Evolutionary conservation across 2,888 invertebrate species (phyloP).

Genomic region (Drosophila macrospina): DNA sequence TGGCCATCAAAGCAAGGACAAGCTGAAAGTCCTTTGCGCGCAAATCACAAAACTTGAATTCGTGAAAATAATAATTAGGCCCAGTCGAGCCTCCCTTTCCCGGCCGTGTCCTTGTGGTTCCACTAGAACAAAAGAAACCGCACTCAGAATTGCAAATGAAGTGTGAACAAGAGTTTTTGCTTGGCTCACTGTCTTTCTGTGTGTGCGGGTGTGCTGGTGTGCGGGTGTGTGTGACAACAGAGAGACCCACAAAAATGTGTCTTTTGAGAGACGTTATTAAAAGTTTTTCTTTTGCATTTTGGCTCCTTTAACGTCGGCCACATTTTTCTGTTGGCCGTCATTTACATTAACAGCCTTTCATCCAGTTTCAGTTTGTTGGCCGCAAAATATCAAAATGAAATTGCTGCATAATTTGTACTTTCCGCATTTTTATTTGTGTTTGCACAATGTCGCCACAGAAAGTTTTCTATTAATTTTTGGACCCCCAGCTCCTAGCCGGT

Average conservation of each 20-base stretch:
- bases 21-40: constrained; percentile 46
- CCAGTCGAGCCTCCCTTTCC: constrained; percentile 19
- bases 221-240: constrained; percentile 24
- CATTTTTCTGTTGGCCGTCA: constrained; percentile 65
- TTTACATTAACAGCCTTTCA: constrained; percentile 82
- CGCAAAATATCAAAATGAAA: constrained; percentile 79
- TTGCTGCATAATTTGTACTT: constrained; percentile 81
- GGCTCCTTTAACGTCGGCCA: constrained; percentile 29
- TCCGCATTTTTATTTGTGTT: constrained; percentile 56
- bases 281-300: constrained; percentile 62
- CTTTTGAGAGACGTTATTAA: constrained; percentile 81
- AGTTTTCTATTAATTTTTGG: constrained; percentile 77
- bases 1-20: constrained; percentile 46
- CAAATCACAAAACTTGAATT: constrained; percentile 63
- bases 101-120: neutral
- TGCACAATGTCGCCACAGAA: constrained; percentile 43
- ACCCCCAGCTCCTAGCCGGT: constrained; percentile 38
- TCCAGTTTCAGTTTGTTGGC: constrained; percentile 54
- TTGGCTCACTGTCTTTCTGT: neutral
- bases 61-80: constrained; percentile 78
- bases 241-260: constrained; percentile 60
- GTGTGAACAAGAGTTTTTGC: constrained; percentile 74
- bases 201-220: constrained; percentile 4
- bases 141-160: constrained; percentile 78
- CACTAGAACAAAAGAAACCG: constrained; percentile 55